These are phyloP conservation scores for Acrossocheilus wenchowensis DNA, from an alignment of 2,797 vertebrate species.

Conservation along the genomic window DNA sequence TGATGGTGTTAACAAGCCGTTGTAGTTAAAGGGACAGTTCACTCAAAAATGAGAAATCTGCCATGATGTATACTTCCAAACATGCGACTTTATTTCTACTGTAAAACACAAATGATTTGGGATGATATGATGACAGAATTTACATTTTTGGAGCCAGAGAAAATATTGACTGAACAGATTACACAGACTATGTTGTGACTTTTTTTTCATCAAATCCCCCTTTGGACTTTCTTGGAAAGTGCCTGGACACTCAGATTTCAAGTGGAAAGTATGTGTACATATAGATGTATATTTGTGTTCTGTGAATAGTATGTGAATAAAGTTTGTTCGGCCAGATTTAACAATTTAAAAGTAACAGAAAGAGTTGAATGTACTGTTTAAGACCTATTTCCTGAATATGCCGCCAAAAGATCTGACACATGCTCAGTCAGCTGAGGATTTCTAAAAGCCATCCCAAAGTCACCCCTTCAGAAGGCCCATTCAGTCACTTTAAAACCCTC, in stretches of 20 bases:
- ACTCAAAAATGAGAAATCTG: conserved; percentile 2
- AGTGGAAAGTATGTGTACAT: conserved; percentile 76
- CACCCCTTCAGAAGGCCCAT: conserved; percentile 48
- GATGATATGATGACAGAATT: background rate
- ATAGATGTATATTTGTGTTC: conserved; percentile 81
- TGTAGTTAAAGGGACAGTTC: conserved; percentile 19
- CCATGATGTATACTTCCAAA: background rate
- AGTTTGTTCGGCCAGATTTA: conserved; percentile 77
- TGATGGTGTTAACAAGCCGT: conserved; percentile 9
- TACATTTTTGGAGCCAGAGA: background rate
- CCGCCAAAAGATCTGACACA: conserved; percentile 62
- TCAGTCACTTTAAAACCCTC: conserved; percentile 54
- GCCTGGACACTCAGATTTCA: conserved; percentile 75
- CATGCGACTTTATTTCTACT: background rate
- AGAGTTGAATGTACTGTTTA: conserved; percentile 81
- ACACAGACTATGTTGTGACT: background rate
- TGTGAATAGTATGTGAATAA: conserved; percentile 85
- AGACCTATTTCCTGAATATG: conserved; percentile 70
- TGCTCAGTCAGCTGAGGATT: conserved; percentile 55
- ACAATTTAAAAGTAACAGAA: conserved; percentile 66
- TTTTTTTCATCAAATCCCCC: background rate
- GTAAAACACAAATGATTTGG: background rate
- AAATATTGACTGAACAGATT: background rate
- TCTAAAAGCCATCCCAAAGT: conserved; percentile 63
- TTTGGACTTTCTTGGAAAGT: conserved; percentile 71